A percentile compares a stretch with the other conserved stretches of the same genome.
Conservation (phyloP, 2,888 invertebrate genomes). For the Agriopis marginaria region DNA sequence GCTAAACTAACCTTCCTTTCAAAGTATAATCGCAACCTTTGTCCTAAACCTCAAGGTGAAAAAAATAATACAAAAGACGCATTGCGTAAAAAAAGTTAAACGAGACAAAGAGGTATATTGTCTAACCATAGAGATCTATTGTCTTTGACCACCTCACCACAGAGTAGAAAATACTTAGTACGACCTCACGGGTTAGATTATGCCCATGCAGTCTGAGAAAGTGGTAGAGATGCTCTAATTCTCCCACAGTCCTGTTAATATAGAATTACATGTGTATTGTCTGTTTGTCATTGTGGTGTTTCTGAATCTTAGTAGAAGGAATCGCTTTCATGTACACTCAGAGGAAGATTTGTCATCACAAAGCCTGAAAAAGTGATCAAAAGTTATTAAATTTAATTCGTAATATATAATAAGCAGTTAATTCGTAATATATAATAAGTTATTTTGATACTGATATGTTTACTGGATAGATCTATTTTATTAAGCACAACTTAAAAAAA, state of each 20-base stretch:
- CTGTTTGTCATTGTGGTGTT: slow-evolving; percentile 58
- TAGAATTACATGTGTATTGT: slow-evolving; percentile 72
- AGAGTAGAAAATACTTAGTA: slow-evolving; percentile 15
- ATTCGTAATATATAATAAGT: too few species aligned
- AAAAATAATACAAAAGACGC: slow-evolving; percentile 16
- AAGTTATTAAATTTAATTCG: too few species aligned
- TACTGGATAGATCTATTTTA: too few species aligned
- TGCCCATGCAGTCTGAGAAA: slow-evolving; percentile 52
- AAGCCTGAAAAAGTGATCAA: too few species aligned
- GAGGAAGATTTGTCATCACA: not conserved
- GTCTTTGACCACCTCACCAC: slow-evolving; percentile 28
- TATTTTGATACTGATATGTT: too few species aligned
- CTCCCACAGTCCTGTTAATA: slow-evolving; percentile 62
- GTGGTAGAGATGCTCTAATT: slow-evolving; percentile 69
- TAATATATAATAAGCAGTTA: too few species aligned
- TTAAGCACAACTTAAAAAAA: too few species aligned
- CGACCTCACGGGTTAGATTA: slow-evolving; percentile 44
- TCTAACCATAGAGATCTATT: slow-evolving; percentile 32
- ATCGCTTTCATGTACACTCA: slow-evolving; percentile 70
- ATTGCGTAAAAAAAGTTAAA: slow-evolving; percentile 28
- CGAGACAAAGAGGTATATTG: slow-evolving; percentile 28
- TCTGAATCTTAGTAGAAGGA: slow-evolving; percentile 79
- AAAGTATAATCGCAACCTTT: slow-evolving; percentile 27
- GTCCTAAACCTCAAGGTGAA: slow-evolving; percentile 29
- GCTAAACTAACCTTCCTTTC: slow-evolving; percentile 17